Evolutionary conservation across 2,113 vertebrate genomes (phyloP).

Genomic region (Microtus ochrogaster): DNA sequence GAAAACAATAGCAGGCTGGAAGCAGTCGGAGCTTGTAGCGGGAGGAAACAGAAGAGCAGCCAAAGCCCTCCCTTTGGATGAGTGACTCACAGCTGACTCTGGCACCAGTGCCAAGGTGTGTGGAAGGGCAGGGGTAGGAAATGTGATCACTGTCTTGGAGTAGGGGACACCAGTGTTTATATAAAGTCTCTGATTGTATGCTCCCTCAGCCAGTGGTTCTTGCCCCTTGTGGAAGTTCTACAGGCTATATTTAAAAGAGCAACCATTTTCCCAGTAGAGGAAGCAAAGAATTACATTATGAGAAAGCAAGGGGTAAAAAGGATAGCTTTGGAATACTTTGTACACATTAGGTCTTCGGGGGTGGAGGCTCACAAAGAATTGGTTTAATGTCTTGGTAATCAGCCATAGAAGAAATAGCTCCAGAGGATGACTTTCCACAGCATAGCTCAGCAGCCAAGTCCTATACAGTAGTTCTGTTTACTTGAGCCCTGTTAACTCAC

Average conservation of each 20-base stretch:
- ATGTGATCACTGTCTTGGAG: slow-evolving; percentile 8
- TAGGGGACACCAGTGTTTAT: not conserved
- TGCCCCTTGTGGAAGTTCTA: not conserved
- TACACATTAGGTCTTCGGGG: not conserved
- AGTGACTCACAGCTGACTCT: not conserved
- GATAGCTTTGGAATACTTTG: slow-evolving; percentile 6
- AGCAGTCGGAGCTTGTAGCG: not conserved
- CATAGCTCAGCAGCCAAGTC: accelerated
- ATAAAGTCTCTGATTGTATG: not conserved
- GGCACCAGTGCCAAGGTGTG: not conserved
- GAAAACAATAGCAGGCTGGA: slow-evolving; percentile 29
- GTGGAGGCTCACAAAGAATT: not conserved
- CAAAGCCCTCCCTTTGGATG: not conserved
- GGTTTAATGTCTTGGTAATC: not conserved
- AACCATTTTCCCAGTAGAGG: slow-evolving; percentile 1
- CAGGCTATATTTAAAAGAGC: slow-evolving; percentile 55
- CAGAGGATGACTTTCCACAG: not conserved
- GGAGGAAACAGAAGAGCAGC: not conserved
- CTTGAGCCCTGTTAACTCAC: not conserved
- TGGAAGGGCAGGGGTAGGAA: not conserved
- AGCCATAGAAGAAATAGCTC: not conserved
- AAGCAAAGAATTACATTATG: slow-evolving; percentile 20
- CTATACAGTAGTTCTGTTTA: not conserved
- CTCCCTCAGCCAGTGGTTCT: not conserved
- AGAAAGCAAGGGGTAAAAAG: not conserved